Base-by-base conservation (phyloP, 2,888 invertebrate species). In the Geophilus truncorum region DNA sequence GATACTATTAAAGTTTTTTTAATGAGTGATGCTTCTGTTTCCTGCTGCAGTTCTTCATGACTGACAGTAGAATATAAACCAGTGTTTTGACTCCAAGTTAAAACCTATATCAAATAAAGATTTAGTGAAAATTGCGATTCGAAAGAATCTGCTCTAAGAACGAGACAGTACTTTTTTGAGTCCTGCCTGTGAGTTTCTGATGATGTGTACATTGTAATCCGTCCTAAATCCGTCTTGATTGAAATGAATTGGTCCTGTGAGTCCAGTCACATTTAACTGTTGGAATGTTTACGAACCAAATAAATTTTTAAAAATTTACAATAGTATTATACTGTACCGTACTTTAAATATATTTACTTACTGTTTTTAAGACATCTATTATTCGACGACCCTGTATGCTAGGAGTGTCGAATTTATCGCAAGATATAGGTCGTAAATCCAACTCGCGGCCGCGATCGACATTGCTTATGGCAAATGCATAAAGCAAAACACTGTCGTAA, bases 231-330 rank as follows among this genome's bases (percentile, higher is more conserved):
- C 97, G 89, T 95, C 93, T 32, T 80, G n/a, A 88, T 97, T 96
- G 88, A 97, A 96, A 88, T 94, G 94, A 85, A 97, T 95, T 81
- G 93, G 92, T 83, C 97, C 97, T 0, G 96, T 96, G 84, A 96
- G 89, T n/a, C 97, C 97, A 84, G 93, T 91, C 92, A 95, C 94
- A 89, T 95, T 94, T 83, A 96, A 93, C 95, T 95, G 25, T 30
- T 21, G 23, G 28, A 70, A 70, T 45, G 4, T 9, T n/a, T 9
- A 12, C 3, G n/a, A 45, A n/a, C n/a, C n/a, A n/a, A n/a, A n/a
- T n/a, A n/a, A n/a, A n/a, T n/a, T n/a, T n/a, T n/a, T n/a, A n/a
- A n/a, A n/a, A n/a, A n/a, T n/a, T n/a, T n/a, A n/a, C n/a, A n/a
- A n/a, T n/a, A n/a, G n/a, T n/a, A n/a, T n/a, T n/a, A n/a, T n/a